These are phyloP conservation scores for Penaeus vannamei DNA, from an alignment of 1,140 invertebrate species.

Conservation along the genomic window DNA sequence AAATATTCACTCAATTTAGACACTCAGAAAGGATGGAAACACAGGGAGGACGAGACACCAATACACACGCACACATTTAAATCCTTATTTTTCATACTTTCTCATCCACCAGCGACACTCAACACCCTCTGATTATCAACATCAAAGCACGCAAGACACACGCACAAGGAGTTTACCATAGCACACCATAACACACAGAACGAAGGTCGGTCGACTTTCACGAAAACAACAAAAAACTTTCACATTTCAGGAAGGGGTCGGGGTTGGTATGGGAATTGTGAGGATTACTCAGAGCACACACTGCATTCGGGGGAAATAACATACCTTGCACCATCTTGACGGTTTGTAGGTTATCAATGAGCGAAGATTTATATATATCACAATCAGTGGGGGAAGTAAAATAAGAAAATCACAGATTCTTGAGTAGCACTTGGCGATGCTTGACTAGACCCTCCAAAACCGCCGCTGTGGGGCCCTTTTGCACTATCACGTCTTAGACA, in stretches of 20 bases:
- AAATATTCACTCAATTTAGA: slow-evolving; percentile 20
- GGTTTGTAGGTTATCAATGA: slow-evolving; percentile 64
- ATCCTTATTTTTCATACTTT: too few species aligned
- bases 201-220: too few species aligned
- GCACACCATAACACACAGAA: not conserved
- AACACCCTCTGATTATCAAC: too few species aligned
- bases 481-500: slow-evolving; percentile 53
- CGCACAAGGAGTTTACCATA: not conserved
- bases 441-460: slow-evolving; percentile 62
- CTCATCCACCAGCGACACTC: too few species aligned
- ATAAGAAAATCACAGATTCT: slow-evolving; percentile 62
- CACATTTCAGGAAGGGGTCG: not conserved
- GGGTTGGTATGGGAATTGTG: not conserved
- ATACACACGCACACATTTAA: too few species aligned
- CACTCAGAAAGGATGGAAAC: not conserved
- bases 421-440: slow-evolving; percentile 59
- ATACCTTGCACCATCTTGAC: slow-evolving; percentile 66
- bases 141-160: too few species aligned
- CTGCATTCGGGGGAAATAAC: not conserved
- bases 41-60: too few species aligned
- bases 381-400: slow-evolving; percentile 54
- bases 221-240: too few species aligned
- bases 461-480: slow-evolving; percentile 41
- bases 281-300: not conserved
- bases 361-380: slow-evolving; percentile 61